Conservation (phyloP, 2,113 vertebrate species). For the Peromyscus leucopus region DNA sequence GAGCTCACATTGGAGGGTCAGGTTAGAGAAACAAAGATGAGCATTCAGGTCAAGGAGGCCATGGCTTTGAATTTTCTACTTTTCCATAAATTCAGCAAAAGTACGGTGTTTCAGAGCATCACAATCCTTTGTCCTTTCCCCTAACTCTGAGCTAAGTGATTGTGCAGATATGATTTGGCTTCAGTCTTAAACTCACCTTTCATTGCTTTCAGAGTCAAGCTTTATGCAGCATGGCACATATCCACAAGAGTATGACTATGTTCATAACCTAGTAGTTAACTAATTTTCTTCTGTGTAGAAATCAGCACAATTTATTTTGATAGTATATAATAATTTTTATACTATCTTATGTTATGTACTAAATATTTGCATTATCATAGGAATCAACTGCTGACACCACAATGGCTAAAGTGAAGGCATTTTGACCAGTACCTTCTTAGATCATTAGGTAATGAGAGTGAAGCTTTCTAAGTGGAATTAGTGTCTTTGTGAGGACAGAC, state of each 20-base stretch:
- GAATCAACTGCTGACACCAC: background rate
- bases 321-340: background rate
- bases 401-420: background rate
- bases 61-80: background rate
- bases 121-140: accelerated
- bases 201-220: background rate
- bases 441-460: background rate
- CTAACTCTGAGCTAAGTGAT: background rate
- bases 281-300: background rate
- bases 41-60: background rate
- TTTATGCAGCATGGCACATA: background rate
- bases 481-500: background rate
- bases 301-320: background rate
- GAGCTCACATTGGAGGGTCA: background rate
- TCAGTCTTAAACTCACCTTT: background rate
- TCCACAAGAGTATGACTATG: background rate
- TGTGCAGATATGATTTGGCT: background rate
- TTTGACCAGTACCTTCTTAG: background rate
- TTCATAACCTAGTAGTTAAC: too few relatives aligned
- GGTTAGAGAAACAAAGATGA: background rate
- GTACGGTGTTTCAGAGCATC: background rate
- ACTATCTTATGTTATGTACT: background rate
- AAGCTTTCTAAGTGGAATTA: background rate
- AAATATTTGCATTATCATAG: background rate
- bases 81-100: background rate